Percentiles rank a stretch among this genome's conserved stretches.
These are phyloP conservation scores for Drosophila picticornis DNA, from an alignment of 2,888 invertebrate genomes.

Conservation along the genomic window DNA sequence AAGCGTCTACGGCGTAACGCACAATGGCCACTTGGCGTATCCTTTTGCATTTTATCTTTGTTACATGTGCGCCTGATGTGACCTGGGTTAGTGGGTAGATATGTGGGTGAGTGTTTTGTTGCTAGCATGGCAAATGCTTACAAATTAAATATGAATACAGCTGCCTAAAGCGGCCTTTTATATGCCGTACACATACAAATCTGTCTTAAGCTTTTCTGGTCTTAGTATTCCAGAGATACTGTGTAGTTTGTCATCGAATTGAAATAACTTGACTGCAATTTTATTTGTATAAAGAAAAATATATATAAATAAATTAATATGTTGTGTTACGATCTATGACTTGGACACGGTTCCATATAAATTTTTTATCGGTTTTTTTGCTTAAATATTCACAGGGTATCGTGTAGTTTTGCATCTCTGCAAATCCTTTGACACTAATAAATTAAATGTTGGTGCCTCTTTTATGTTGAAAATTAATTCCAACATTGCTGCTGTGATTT, in stretches of 20 bases:
- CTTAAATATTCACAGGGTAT: slow-evolving; percentile 25
- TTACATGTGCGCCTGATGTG: slow-evolving; percentile 24
- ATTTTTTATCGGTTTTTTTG: not conserved
- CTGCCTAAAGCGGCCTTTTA: not conserved
- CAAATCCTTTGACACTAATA: slow-evolving; percentile 63
- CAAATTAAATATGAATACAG: slow-evolving; percentile 6
- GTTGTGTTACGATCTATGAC: not conserved
- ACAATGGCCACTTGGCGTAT: slow-evolving; percentile 60
- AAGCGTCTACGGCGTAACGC: slow-evolving; percentile 41
- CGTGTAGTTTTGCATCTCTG: slow-evolving; percentile 19
- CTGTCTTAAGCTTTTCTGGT: not conserved
- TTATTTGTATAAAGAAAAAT: not conserved
- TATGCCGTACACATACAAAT: not conserved
- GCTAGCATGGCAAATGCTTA: slow-evolving; percentile 48
- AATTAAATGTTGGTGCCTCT: slow-evolving; percentile 49
- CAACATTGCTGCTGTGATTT: slow-evolving; percentile 53
- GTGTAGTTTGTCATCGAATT: not conserved
- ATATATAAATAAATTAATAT: not conserved
- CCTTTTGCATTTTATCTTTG: slow-evolving; percentile 59
- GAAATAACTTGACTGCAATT: not conserved
- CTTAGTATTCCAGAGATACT: not conserved
- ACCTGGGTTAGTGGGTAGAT: not conserved
- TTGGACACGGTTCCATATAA: too few relatives aligned
- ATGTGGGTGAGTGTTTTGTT: not conserved
- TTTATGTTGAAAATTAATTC: slow-evolving; percentile 57